Conservation (phyloP, 2,113 vertebrate genomes). For the Columbina picui region DNA sequence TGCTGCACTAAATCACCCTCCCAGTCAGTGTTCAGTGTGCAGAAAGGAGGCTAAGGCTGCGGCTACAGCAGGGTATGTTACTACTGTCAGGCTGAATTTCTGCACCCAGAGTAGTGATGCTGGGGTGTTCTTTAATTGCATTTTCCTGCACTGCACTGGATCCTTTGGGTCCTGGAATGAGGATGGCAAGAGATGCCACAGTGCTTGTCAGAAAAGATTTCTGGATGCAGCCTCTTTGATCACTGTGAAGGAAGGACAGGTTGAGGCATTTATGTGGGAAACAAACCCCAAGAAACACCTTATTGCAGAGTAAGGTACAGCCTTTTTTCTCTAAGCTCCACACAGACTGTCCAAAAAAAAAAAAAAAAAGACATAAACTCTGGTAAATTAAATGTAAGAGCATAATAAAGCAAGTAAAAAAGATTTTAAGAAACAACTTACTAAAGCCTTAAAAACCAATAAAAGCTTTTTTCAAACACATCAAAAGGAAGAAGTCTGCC, state of each 20-base stretch:
- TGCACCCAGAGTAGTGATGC: background rate
- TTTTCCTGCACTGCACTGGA: background rate
- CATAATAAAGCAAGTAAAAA: conserved; percentile 46
- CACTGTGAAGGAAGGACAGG: background rate
- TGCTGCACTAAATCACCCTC: background rate
- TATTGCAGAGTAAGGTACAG: background rate
- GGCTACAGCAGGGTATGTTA: rapidly evolving
- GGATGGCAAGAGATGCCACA: background rate
- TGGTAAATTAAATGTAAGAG: conserved; percentile 21
- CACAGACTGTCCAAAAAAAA: background rate
- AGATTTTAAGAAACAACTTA: conserved; percentile 63
- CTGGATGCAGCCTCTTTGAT: background rate
- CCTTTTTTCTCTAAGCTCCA: background rate
- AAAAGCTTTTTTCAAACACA: conserved; percentile 57
- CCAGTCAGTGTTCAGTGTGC: rapidly evolving
- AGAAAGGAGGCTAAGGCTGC: background rate
- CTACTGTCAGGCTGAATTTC: background rate
- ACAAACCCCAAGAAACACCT: background rate
- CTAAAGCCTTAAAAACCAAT: conserved; percentile 61
- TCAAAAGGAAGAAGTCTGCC: conserved; percentile 57
- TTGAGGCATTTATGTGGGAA: background rate
- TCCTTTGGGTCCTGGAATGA: background rate
- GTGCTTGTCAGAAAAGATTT: background rate
- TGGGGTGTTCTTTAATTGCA: background rate
- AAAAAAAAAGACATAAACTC: background rate